Base-by-base conservation (phyloP, 2,888 invertebrate genomes). In the Eretmocerus hayati region DNA sequence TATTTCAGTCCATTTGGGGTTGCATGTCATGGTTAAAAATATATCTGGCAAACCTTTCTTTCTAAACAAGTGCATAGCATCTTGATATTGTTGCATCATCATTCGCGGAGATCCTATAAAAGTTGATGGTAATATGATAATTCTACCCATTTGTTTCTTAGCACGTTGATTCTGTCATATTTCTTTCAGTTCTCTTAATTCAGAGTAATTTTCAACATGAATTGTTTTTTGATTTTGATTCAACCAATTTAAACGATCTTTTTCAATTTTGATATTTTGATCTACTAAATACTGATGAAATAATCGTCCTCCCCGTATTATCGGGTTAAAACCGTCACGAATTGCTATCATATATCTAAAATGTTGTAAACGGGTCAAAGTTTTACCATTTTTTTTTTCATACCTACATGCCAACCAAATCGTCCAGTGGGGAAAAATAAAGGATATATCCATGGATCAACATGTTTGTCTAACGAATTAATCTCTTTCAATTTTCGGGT, bases 401-500 rank as follows among this genome's bases (percentile, higher is more conserved):
- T 43, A 45, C n/a, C 21, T 22, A 3, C 11, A 26, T 42, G 39
- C 44, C 50, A 54, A 11, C 52, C 52, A 43, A 43, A 49, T 15
- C 51, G 46, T 35, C 54, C 52, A 50, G 42, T 42, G 32, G 51
- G 53, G 47, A 52, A 54, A 46, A 50, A 55, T 42, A 56, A 43
- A 36, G 57, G 52, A 46, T n/a, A n/a, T n/a, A n/a, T n/a, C n/a
- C n/a, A n/a, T n/a, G n/a, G n/a, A n/a, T n/a, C n/a, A n/a, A n/a
- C 54, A 56, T 15, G 56, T 46, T 51, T 53, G 42, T 57, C 54
- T 6, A 52, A 49, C 36, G 53, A 55, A 26, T 47, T 48, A 54
- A 55, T 42, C 45, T 52, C 46, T 16, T 48, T 40, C 42, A 56
- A 49, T 15, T 42, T 39, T 46, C 52, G 50, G n/a, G 53, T 42